Evolutionary conservation across 1,140 invertebrate genomes (phyloP).

Genomic region (Cotesia vestalis): DNA sequence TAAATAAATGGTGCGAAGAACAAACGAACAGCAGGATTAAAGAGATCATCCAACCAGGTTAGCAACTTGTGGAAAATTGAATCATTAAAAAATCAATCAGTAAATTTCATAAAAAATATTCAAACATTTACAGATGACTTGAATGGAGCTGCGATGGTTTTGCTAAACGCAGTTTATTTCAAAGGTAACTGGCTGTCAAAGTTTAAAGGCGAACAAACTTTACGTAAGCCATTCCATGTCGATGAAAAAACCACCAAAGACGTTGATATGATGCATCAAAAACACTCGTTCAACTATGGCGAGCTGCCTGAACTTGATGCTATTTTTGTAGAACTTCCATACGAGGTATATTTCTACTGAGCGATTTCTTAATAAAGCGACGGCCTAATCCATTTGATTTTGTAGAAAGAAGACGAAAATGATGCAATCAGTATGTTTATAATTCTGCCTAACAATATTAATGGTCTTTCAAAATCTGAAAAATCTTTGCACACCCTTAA

Average conservation of each 20-base stretch:
- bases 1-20: constrained; percentile 68
- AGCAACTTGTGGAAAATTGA: neutral
- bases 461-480: constrained; percentile 61
- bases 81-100: neutral
- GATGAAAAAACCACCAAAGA: constrained; percentile 54
- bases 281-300: constrained; percentile 66
- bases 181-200: constrained; percentile 74
- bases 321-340: constrained; percentile 74
- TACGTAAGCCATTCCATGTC: constrained; percentile 58
- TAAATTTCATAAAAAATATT: no score
- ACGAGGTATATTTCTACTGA: constrained; percentile 63
- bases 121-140: constrained; percentile 10
- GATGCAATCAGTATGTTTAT: constrained; percentile 65
- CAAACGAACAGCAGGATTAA: constrained; percentile 17
- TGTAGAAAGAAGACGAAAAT: neutral
- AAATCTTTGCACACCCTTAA: constrained; percentile 57
- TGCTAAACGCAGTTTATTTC: constrained; percentile 77
- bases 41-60: constrained; percentile 9
- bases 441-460: constrained; percentile 64
- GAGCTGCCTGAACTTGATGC: constrained; percentile 65
- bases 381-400: neutral
- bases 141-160: constrained; percentile 64
- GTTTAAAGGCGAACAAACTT: constrained; percentile 69
- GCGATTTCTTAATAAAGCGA: constrained; percentile 9
- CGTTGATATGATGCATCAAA: constrained; percentile 64